A percentile compares a stretch with the other conserved stretches of the same genome.
Conservation (phyloP, 2,888 invertebrate species). For the Agrochola lota region DNA sequence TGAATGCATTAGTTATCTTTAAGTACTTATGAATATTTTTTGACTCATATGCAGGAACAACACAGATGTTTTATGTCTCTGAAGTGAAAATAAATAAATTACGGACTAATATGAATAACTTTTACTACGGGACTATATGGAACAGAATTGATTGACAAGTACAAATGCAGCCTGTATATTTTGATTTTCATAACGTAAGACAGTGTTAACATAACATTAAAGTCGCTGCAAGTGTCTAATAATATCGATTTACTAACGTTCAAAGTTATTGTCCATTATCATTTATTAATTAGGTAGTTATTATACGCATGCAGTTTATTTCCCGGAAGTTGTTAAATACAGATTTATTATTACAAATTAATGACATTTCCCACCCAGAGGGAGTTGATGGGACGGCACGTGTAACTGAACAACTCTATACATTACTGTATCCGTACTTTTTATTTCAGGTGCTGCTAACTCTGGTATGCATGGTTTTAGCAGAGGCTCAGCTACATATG, state of each 20-base stretch:
- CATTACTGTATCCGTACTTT: neutral
- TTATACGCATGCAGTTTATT: neutral
- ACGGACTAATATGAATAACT: neutral
- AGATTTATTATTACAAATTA: conserved; percentile 18
- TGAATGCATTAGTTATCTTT: neutral
- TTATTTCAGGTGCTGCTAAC: conserved; percentile 58
- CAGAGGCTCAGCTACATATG: conserved; percentile 19
- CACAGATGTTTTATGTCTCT: no score
- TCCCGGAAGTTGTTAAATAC: neutral
- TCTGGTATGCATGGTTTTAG: conserved; percentile 30
- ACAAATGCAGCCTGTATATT: neutral
- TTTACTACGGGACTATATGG: no score
- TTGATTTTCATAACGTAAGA: neutral
- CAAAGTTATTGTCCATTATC: neutral
- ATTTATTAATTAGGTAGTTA: neutral
- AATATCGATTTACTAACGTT: neutral
- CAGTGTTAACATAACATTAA: neutral
- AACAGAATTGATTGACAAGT: neutral
- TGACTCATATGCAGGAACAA: no score
- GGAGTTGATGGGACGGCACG: neutral
- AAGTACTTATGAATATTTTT: neutral
- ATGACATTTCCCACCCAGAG: conserved; percentile 2
- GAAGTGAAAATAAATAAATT: no score
- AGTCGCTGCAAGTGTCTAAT: neutral
- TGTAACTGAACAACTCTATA: conserved; percentile 7